Evolutionary conservation across 2,888 invertebrate species (phyloP).

Genomic region (Suillia variegata): DNA sequence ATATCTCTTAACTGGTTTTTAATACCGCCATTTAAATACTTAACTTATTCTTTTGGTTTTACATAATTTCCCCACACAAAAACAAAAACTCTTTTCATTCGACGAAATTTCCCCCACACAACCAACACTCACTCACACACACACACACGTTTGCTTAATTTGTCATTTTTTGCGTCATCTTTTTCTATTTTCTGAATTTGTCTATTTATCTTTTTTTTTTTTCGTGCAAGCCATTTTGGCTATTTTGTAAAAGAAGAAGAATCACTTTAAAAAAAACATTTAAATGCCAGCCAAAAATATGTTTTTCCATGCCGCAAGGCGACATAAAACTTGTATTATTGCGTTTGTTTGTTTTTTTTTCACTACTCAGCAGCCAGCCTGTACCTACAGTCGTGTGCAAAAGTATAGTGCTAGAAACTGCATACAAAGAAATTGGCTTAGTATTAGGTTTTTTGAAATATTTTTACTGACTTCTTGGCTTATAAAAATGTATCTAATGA

Average conservation of each 20-base stretch:
- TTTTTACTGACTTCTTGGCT: too few relatives aligned
- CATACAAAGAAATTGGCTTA: too few relatives aligned
- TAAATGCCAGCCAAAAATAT: constrained; percentile 3
- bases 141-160: not conserved
- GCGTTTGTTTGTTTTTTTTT: not conserved
- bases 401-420: too few relatives aligned
- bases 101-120: not conserved
- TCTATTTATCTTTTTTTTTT: not conserved
- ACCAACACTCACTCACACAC: not conserved
- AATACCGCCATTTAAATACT: too few relatives aligned
- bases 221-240: constrained; percentile 8
- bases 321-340: not conserved
- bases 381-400: too few relatives aligned
- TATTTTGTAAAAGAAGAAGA: too few relatives aligned
- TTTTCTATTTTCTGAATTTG: not conserved
- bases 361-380: not conserved
- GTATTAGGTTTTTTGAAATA: too few relatives aligned
- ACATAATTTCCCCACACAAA: not conserved
- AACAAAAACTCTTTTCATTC: not conserved
- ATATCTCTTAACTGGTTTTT: too few relatives aligned
- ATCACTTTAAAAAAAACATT: constrained; percentile 5
- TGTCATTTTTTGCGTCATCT: constrained; percentile 4
- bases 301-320: not conserved
- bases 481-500: too few relatives aligned
- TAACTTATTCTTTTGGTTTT: not conserved